These are phyloP conservation scores for Morpho helenor DNA, from an alignment of 2,888 invertebrate species.

Conservation along the genomic window DNA sequence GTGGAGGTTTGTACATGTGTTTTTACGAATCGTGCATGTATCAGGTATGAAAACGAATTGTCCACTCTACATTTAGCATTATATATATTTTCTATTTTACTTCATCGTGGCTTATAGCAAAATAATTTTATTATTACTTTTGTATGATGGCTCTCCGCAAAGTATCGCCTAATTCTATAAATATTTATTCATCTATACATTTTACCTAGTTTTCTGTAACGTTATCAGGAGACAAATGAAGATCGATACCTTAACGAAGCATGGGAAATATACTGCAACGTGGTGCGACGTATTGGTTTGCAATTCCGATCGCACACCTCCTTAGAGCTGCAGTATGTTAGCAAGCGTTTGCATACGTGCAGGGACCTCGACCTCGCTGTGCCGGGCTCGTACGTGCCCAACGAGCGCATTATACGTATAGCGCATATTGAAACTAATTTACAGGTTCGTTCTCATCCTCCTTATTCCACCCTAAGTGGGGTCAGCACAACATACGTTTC, in stretches of 20 bases:
- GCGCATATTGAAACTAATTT: constrained; percentile 93
- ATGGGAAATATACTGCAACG: constrained; percentile 99
- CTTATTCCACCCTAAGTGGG: no score
- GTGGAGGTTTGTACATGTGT: no score
- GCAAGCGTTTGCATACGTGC: constrained; percentile 93
- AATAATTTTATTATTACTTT: no score
- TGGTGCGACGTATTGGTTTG: constrained; percentile 95
- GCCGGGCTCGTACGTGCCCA: constrained; percentile 98
- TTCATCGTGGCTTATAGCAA: no score
- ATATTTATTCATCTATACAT: no score
- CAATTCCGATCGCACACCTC: constrained; percentile 93
- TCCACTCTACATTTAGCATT: no score
- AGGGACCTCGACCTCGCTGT: constrained; percentile 97
- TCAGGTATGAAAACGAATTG: no score
- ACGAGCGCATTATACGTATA: constrained; percentile 92
- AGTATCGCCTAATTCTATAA: no score
- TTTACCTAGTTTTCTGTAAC: neutral
- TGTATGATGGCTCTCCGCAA: no score
- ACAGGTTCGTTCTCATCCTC: constrained; percentile 77
- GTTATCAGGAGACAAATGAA: constrained; percentile 84
- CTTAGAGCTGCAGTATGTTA: constrained; percentile 96
- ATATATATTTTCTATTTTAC: no score
- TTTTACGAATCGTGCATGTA: no score
- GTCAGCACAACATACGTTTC: no score
- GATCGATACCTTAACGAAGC: constrained; percentile 96